These are phyloP conservation scores for Hippocampus guttulatus DNA, from an alignment of 2,113 vertebrate species.

Conservation along the genomic window DNA sequence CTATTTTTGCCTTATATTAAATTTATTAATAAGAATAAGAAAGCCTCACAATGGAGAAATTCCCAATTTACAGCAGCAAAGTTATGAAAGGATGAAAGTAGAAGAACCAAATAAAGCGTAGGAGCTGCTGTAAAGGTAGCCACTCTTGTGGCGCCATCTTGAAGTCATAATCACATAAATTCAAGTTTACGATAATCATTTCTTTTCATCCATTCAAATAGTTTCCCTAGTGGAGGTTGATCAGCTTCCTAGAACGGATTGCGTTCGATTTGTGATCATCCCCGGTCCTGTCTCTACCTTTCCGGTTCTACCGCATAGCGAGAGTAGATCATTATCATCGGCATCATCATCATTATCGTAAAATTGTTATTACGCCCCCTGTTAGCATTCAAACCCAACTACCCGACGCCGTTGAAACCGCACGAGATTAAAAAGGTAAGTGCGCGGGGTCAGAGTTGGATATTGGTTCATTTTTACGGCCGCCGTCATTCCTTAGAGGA, in stretches of 20 bases:
- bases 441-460: conserved; percentile 27
- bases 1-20: no score
- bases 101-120: no score
- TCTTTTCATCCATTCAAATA: background rate
- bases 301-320: conserved; percentile 3
- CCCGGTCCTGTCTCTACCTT: background rate
- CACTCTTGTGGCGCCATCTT: no score
- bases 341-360: background rate
- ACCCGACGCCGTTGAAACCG: conserved; percentile 19
- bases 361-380: conserved; percentile 16
- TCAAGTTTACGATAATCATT: background rate
- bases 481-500: conserved; percentile 27
- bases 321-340: conserved; percentile 8
- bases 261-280: background rate
- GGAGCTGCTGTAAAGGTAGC: no score
- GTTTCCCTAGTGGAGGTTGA: background rate
- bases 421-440: conserved; percentile 22
- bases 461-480: conserved; percentile 26
- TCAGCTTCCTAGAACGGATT: background rate
- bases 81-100: no score
- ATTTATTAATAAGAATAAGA: no score
- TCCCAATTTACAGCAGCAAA: no score
- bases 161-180: no score
- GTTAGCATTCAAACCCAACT: conserved; percentile 10
- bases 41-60: no score